phyloP scores from a whole-genome alignment of 1,140 invertebrate species.

The Neodiprion pinetum region DNA sequence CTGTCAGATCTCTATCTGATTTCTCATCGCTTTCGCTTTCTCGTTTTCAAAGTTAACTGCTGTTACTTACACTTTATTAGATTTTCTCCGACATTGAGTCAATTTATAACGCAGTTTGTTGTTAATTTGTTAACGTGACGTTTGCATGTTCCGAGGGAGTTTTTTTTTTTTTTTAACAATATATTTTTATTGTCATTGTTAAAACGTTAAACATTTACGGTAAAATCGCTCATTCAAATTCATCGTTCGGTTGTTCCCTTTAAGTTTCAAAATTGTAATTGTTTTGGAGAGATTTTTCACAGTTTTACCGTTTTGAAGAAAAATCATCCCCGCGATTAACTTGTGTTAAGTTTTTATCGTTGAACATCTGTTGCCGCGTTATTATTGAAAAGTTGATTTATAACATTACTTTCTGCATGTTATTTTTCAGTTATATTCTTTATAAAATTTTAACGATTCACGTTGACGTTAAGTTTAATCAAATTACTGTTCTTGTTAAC shows the following conservation, averaged over 20 bases:
- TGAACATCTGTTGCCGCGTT: not conserved
- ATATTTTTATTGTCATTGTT: slow-evolving; percentile 33
- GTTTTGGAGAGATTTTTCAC: no score
- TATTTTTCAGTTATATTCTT: not conserved
- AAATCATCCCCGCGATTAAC: no score
- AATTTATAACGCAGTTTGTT: not conserved
- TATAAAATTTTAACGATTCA: not conserved
- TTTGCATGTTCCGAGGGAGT: not conserved
- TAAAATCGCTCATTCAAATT: not conserved
- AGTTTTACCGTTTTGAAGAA: not conserved
- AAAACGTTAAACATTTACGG: slow-evolving; percentile 10
- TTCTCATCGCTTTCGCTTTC: slow-evolving; percentile 16
- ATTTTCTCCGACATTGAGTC: slow-evolving; percentile 2
- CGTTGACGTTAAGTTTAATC: not conserved
- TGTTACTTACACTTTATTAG: not conserved
- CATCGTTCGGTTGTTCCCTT: not conserved
- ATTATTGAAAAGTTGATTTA: not conserved
- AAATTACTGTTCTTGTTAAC: not conserved
- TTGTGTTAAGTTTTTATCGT: not conserved
- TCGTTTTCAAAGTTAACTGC: slow-evolving; percentile 20
- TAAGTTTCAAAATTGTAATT: not conserved
- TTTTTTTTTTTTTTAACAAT: slow-evolving; percentile 13
- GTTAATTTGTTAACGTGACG: slow-evolving; percentile 12
- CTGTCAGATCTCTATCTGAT: slow-evolving; percentile 14
- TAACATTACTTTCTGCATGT: not conserved